phyloP scores from a whole-genome alignment of 2,797 vertebrate species.

The Diplodus sargus region DNA sequence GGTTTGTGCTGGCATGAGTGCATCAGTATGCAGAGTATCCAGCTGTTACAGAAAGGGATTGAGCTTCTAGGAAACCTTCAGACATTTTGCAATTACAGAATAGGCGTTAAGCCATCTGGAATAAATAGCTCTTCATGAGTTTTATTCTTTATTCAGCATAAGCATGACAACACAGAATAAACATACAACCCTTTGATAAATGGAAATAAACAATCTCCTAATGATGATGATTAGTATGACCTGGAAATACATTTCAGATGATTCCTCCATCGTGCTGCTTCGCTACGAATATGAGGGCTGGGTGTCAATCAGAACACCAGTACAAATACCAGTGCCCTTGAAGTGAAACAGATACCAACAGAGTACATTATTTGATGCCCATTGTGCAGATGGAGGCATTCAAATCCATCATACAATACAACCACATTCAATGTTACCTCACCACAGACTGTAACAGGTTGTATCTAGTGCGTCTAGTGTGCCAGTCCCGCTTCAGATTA shows the following conservation, averaged over 20 bases:
- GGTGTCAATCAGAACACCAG: too few relatives aligned
- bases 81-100: neutral
- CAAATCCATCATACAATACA: too few relatives aligned
- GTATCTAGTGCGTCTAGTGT: too few relatives aligned
- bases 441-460: too few relatives aligned
- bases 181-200: neutral
- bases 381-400: too few relatives aligned
- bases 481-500: too few relatives aligned
- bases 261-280: neutral
- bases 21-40: slow-evolving; percentile 3
- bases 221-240: too few relatives aligned
- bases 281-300: too few relatives aligned
- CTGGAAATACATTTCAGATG: neutral
- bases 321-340: too few relatives aligned
- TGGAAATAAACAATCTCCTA: neutral
- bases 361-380: too few relatives aligned
- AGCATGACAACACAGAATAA: neutral
- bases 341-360: too few relatives aligned
- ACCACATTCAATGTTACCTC: too few relatives aligned
- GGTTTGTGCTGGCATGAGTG: neutral
- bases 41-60: neutral
- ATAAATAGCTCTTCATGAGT: neutral
- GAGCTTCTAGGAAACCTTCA: neutral
- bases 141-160: neutral
- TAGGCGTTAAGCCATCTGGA: neutral